Conservation (phyloP, 2,113 vertebrate species). For the Atlantisia rogersi region DNA sequence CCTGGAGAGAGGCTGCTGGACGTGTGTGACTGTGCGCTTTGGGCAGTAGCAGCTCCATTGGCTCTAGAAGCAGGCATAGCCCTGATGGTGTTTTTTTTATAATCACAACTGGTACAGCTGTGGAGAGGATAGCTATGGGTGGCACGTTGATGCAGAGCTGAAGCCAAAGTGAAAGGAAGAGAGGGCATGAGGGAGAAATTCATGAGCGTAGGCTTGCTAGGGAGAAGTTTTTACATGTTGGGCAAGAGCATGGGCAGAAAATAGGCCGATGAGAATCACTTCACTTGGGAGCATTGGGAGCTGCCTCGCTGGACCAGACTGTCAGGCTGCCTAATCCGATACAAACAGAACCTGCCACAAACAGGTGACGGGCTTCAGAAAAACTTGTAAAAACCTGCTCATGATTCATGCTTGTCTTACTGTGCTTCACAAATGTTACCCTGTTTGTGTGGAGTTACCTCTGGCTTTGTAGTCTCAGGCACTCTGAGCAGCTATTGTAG, state of each 20-base stretch:
- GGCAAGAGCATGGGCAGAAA: neutral
- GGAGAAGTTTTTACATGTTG: accelerated
- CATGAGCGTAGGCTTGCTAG: accelerated
- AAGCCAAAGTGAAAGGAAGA: neutral
- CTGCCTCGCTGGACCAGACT: neutral
- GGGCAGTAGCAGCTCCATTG: accelerated
- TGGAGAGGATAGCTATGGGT: accelerated
- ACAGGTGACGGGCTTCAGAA: neutral
- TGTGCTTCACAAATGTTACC: neutral
- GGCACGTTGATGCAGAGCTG: accelerated
- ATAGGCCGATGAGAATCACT: neutral
- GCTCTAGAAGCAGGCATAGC: neutral
- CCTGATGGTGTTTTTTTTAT: neutral
- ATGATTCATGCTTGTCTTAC: accelerated
- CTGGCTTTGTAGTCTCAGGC: neutral
- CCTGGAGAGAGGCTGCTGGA: too few relatives aligned
- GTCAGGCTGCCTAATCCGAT: neutral
- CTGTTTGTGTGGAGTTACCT: neutral
- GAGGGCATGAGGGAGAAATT: neutral
- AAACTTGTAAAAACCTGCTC: neutral
- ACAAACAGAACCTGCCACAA: neutral
- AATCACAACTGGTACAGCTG: accelerated
- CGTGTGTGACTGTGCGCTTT: neutral
- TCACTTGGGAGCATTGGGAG: accelerated
- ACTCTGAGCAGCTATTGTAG: accelerated